phyloP scores from a whole-genome alignment of 2,888 invertebrate genomes.

The Platerodrilus igneus region DNA sequence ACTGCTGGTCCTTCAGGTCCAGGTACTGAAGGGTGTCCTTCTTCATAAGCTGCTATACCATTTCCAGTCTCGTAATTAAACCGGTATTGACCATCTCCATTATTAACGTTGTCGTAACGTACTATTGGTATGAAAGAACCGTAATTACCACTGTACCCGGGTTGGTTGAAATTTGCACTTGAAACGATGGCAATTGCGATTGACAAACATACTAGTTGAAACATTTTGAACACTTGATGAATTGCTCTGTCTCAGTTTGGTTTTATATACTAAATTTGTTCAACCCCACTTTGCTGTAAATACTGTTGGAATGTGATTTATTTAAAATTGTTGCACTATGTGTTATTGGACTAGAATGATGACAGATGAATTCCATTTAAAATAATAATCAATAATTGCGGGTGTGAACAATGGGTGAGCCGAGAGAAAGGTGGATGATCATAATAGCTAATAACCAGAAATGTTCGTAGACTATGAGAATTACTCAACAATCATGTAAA shows the following conservation, averaged over 20 bases:
- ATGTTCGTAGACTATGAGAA: slow-evolving; percentile 19
- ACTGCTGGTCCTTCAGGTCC: slow-evolving; percentile 32
- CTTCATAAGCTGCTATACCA: slow-evolving; percentile 57
- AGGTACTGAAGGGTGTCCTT: slow-evolving; percentile 37
- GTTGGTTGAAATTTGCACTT: slow-evolving; percentile 2
- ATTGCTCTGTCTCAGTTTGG: slow-evolving; percentile 6
- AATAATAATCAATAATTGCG: slow-evolving; percentile 13
- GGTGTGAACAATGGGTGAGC: no score
- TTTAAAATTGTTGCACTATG: slow-evolving; percentile 13
- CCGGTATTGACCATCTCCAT: slow-evolving; percentile 61
- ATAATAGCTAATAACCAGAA: slow-evolving; percentile 14
- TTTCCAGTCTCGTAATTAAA: slow-evolving; percentile 62
- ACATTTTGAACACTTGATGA: slow-evolving; percentile 9
- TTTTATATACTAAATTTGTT: slow-evolving; percentile 10
- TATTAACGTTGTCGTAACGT: slow-evolving; percentile 56
- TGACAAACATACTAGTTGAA: slow-evolving; percentile 3
- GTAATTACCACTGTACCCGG: slow-evolving; percentile 4
- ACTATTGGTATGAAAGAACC: slow-evolving; percentile 54
- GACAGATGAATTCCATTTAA: slow-evolving; percentile 15
- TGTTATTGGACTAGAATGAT: slow-evolving; percentile 12
- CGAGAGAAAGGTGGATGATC: slow-evolving; percentile 23
- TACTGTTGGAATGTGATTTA: slow-evolving; percentile 8
- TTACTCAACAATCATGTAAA: slow-evolving; percentile 14
- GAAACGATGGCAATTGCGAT: no score
- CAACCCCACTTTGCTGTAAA: slow-evolving; percentile 9